Evolutionary conservation across 2,888 invertebrate genomes (phyloP).

Genomic region (Hyposoter dolosus): DNA sequence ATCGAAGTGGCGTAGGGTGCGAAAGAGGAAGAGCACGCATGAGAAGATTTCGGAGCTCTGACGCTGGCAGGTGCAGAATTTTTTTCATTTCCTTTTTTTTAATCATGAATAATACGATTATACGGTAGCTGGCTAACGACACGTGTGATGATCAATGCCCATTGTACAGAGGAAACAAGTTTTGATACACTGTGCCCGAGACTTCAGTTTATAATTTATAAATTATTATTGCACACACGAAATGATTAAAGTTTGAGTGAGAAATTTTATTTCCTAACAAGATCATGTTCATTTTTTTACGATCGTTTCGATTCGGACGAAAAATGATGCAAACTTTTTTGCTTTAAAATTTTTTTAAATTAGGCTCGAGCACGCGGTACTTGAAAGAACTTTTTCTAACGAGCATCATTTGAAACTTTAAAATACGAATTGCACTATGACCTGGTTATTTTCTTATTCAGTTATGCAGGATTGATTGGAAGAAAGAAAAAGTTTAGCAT

Average conservation of each 20-base stretch:
- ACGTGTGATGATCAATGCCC: slow-evolving; percentile 45
- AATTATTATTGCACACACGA: not conserved
- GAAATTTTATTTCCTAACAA: not conserved
- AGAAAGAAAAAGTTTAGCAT: slow-evolving; percentile 7
- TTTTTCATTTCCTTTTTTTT: slow-evolving; percentile 31
- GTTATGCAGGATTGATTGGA: not conserved
- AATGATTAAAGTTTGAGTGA: not conserved
- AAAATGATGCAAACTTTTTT: not conserved
- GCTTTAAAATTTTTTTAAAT: not conserved
- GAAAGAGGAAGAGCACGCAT: slow-evolving; percentile 42
- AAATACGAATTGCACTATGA: not conserved
- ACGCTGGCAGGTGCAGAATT: slow-evolving; percentile 49
- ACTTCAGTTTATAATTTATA: not conserved
- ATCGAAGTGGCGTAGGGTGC: slow-evolving; percentile 62
- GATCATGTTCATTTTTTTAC: not conserved
- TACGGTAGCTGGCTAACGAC: slow-evolving; percentile 48
- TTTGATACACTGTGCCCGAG: slow-evolving; percentile 5
- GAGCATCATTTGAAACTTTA: not conserved
- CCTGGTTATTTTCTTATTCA: slow-evolving; percentile 3
- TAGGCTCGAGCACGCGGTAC: not conserved
- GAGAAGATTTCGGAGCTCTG: slow-evolving; percentile 45
- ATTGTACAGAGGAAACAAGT: not conserved
- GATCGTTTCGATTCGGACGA: not conserved
- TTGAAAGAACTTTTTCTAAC: not conserved
- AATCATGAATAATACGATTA: slow-evolving; percentile 49